Base-by-base conservation (phyloP, 1,140 invertebrate species). In the Drosophila nasuta region DNA sequence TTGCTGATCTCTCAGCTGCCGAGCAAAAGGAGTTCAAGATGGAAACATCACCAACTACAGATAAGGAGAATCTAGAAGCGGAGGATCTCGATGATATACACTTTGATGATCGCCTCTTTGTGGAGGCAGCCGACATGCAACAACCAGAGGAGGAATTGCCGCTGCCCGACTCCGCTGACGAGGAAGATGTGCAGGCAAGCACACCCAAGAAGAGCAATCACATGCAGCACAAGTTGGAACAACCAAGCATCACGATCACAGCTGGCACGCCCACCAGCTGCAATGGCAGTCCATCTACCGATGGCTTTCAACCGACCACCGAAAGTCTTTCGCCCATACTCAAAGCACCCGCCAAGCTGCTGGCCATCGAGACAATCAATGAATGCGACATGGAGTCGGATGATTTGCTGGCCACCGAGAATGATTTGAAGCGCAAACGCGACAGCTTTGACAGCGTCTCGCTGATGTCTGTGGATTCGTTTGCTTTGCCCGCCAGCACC, bases 371-470 rank as follows among this genome's bases (percentile, higher is more conserved):
- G 33, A 65, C 72, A 3, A 88, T 88, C 15, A 73, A 82, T 17
- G 83, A 87, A 11, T 80, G 83, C 13, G 83, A 83, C 30, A 70
- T 88, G 72, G 80, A 88, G 43, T 66, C 77, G 15, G 76, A 86
- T 41, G 87, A 83, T 43, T 30, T 85, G 45, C 20, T 41, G 17
- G 62, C 17, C 6, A 52, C 41, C 2, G 82, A 81, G 13, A 87
- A 91, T 64, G 88, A 88, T 5, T 41, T 88, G 20, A 92, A 92
- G 49, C 80, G 91, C 7, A 92, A 92, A 54, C 76, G 91, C 2
- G 91, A 91, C 11, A 92, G 91, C 54, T 82, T 92, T 6, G 91
- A 92, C 72, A 92, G 71, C 38, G 75, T 92, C 15, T 92, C 91
- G 1, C 68, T 92, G 0, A 82, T 92, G 77, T 92, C 91, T 0